Evolutionary conservation across 2,888 invertebrate species (phyloP), one percentile per base, ranked within the genome.

Genomic region (Minunthozetes semirufus): DNA sequence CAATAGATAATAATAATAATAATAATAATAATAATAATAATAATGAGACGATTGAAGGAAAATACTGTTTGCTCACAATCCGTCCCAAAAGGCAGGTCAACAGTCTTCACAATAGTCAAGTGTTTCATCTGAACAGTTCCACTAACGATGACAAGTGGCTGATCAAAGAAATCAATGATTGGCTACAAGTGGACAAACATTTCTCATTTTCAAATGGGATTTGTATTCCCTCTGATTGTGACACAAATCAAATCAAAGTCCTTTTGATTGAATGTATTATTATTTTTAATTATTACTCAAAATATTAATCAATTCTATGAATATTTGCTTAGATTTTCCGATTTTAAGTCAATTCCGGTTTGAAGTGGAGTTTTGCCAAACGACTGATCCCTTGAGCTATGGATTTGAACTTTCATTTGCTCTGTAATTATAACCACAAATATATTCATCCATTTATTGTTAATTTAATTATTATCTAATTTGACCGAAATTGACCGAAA

Each of bases 141-240:
- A 1, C 1, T 27, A 25, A 71, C 15, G n/a, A 46, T 6, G 15
- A 33, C 19, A 25, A 38, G 27, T 74, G 74, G 74, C 6, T 71
- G 15, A 22, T 22, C 1, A n/a, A 71, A 50, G 48, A 42, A 3
- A 19, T 74, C 27, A 71, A 74, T 42, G 13, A 71, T 22, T 74
- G 50, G 74, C 27, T 70, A 22, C 27, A 70, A 33, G 38, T 56
- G 19, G 74, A 74, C 25, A 74, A 74, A 27, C 22, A 17, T 29
- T 22, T 70, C 19, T 50, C 74, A 15, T 38, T 74, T 19, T 53
- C 42, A 4, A 50, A 48, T 9, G 74, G 70, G 1, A 22, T 74
- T 19, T 74, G 74, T 74, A 71, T 74, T 74, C 74, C 70, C 19
- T 74, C 74, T 5, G 17, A 66, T 1, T 74, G 74, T 48, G 13